A percentile compares a stretch with the other conserved stretches of the same genome.
Conservation (phyloP, 2,888 invertebrate genomes). For the Mythimna loreyi region DNA sequence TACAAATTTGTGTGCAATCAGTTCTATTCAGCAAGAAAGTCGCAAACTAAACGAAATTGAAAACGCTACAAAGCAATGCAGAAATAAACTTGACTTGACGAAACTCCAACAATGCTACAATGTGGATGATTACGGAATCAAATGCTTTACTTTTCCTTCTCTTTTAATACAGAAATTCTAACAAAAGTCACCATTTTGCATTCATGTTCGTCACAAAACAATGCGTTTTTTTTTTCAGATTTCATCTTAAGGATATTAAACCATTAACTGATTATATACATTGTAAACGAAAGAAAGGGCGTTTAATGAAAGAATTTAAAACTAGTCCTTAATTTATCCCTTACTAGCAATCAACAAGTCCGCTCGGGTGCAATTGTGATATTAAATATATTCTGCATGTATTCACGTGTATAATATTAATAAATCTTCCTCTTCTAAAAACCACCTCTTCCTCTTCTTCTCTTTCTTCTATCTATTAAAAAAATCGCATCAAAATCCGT, state of each 20-base stretch:
- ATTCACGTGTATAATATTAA: too few relatives aligned
- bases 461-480: too few relatives aligned
- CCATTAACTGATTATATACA: not conserved
- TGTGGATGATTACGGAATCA: not conserved
- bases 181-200: not conserved
- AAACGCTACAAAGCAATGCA: constrained; percentile 8
- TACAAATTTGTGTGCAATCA: not conserved
- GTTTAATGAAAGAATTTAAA: not conserved
- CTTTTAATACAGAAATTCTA: not conserved
- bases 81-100: constrained; percentile 15
- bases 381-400: too few relatives aligned
- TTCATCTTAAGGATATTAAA: not conserved
- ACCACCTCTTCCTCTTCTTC: too few relatives aligned
- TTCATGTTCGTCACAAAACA: not conserved
- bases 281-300: not conserved
- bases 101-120: constrained; percentile 15
- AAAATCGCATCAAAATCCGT: too few relatives aligned
- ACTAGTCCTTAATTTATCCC: not conserved
- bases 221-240: not conserved
- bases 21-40: not conserved
- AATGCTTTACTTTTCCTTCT: not conserved
- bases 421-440: too few relatives aligned
- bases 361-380: too few relatives aligned
- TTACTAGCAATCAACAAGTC: too few relatives aligned
- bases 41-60: not conserved